Evolutionary conservation across 2,113 vertebrate species (phyloP), one percentile per base, ranked within the genome.

Genomic region (Lipophrys pholis): DNA sequence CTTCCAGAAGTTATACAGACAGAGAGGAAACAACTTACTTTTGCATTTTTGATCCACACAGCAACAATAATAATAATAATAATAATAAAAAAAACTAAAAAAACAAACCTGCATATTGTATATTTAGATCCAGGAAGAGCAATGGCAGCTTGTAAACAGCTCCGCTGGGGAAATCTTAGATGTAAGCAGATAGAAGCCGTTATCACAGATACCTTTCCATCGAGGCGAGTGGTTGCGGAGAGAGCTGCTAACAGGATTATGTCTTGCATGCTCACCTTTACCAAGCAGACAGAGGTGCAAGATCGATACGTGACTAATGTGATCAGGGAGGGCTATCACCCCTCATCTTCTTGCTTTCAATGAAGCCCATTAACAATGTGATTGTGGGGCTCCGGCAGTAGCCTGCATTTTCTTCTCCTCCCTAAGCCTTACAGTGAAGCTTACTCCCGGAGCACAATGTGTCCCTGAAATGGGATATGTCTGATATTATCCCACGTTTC

Each of bases 241-340:
- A 57, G 64, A 78, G 69, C 84, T 55, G 72, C 83, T 83, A 90
- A 90, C 78, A 72, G 87, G 81, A 90, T 90, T 87, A 88, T 11
- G 53, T 61, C 59, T 78, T 40, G 54, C 57, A 46, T 62, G 80
- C 74, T 91, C 83, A 87, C 83, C 84, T 91, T 89, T 86, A 80
- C 73, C 58, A 55, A 75, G 76, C 75, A 65, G 69, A 69, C 74
- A 51, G 16, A 85, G 73, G 72, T 69, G 39, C 64, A 21, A 73
- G 87, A 92, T 91, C 89, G 69, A 92, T 92, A 89, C 77, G 82
- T 71, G 77, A 87, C 85, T 92, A 92, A 92, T 91, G 80, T 74
- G 83, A 89, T 87, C 81, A 81, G 80, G 74, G 80, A 66, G 8
- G 80, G 57, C 85, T 79, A 78, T 86, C 76, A 76, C 73, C 80